Percentiles rank a stretch among this genome's conserved stretches.
These are phyloP conservation scores for Callorhinus ursinus DNA, from an alignment of 2,113 vertebrate genomes.

Conservation along the genomic window DNA sequence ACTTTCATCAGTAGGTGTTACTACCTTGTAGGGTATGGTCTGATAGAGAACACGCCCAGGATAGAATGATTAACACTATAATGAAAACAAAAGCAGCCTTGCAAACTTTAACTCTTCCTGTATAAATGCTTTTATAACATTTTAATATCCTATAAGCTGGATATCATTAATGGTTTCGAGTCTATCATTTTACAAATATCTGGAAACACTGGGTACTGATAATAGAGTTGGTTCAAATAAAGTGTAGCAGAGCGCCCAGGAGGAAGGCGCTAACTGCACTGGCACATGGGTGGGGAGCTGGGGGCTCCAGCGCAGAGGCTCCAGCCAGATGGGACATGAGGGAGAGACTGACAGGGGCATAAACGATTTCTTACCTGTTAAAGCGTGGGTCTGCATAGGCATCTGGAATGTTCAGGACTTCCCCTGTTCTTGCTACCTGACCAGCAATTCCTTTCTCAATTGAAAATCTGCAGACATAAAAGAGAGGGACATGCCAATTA, in stretches of 20 bases:
- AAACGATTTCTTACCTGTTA: constrained; percentile 90
- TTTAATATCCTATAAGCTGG: background rate
- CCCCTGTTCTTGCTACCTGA: constrained; percentile 97
- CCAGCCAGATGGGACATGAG: fast-evolving
- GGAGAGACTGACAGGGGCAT: fast-evolving
- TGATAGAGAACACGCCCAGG: background rate
- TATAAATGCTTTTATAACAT: background rate
- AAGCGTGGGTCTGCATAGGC: constrained; percentile 99
- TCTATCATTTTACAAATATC: too few species aligned
- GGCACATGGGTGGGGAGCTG: fast-evolving
- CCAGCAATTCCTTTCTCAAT: constrained; percentile 99
- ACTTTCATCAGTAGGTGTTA: background rate
- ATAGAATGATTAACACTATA: background rate
- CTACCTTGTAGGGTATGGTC: fast-evolving
- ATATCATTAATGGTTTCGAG: background rate
- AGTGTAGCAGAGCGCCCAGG: background rate
- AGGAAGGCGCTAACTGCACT: fast-evolving
- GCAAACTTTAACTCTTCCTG: background rate
- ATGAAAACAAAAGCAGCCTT: background rate
- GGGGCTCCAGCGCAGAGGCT: fast-evolving
- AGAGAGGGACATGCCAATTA: background rate
- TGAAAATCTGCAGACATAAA: constrained; percentile 92
- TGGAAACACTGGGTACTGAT: too few species aligned
- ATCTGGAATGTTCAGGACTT: constrained; percentile 98
- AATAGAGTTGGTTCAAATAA: too few species aligned